Conservation (phyloP, 2,888 invertebrate genomes). For the Rhimphoctona megacephalus region DNA sequence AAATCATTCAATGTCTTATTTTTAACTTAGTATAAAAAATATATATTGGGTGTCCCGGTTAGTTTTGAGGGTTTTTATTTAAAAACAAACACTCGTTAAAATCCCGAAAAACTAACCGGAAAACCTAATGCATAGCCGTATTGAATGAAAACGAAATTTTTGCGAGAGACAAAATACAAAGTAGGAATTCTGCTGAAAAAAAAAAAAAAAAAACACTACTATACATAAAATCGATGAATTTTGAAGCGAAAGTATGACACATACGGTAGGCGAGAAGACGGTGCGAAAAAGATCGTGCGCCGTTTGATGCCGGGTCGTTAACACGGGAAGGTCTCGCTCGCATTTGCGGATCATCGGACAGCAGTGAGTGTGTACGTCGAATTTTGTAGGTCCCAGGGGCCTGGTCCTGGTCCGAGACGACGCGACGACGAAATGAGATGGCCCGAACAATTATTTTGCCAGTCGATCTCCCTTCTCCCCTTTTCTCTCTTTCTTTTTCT, state of each 20-base stretch:
- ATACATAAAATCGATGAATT: constrained; percentile 73
- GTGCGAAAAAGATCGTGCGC: constrained; percentile 63
- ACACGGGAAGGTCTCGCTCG: constrained; percentile 32
- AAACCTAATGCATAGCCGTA: neutral
- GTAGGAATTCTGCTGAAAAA: constrained; percentile 2
- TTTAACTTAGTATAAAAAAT: too few relatives aligned
- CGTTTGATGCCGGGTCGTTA: constrained; percentile 28
- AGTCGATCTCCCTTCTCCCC: constrained; percentile 69
- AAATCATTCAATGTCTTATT: too few relatives aligned
- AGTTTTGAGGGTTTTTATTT: too few relatives aligned
- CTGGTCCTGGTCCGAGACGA: constrained; percentile 33
- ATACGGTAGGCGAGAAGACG: constrained; percentile 70
- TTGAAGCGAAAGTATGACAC: constrained; percentile 64
- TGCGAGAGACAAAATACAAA: constrained; percentile 20
- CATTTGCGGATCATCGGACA: constrained; percentile 34
- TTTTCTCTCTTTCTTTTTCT: neutral
- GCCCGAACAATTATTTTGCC: constrained; percentile 81
- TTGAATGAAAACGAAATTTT: constrained; percentile 38
- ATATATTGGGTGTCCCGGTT: too few relatives aligned
- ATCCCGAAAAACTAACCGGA: neutral
- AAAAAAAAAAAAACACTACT: constrained; percentile 27
- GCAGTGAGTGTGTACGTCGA: constrained; percentile 34
- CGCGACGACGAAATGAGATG: constrained; percentile 69
- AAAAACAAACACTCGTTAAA: neutral
- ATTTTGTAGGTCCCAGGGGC: constrained; percentile 16